phyloP scores from a whole-genome alignment of 2,113 vertebrate species.

The Oncorhynchus tshawytscha region DNA sequence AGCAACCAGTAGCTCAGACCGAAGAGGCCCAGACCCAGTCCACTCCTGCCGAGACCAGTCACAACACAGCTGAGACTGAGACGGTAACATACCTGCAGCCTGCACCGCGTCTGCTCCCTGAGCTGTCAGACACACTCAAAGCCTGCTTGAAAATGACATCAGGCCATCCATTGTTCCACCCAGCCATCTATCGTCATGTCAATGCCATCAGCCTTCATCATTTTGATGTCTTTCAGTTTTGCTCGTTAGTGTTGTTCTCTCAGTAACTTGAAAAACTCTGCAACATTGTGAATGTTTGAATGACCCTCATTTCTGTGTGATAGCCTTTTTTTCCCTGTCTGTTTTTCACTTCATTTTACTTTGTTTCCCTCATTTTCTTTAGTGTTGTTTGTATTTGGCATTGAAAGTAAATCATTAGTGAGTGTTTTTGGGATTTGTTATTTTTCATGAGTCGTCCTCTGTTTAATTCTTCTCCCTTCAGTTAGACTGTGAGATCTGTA shows the following conservation, averaged over 20 bases:
- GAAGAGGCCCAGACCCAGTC: slow-evolving; percentile 41
- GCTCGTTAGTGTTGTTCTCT: neutral
- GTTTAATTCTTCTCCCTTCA: neutral
- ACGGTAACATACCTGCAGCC: slow-evolving; percentile 26
- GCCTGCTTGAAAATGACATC: neutral
- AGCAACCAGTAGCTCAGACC: slow-evolving; percentile 23
- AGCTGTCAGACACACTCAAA: neutral
- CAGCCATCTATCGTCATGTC: neutral
- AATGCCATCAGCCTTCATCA: neutral
- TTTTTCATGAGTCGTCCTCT: neutral
- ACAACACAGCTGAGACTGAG: slow-evolving; percentile 50
- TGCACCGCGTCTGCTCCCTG: neutral
- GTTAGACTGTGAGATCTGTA: neutral
- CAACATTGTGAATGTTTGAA: neutral
- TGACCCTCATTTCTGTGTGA: neutral
- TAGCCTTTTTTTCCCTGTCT: neutral
- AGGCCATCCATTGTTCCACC: neutral
- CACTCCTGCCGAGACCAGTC: slow-evolving; percentile 41
- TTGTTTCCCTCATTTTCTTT: neutral
- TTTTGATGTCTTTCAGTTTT: neutral
- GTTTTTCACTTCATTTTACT: neutral
- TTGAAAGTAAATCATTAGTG: neutral
- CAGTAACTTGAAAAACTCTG: neutral
- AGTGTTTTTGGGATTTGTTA: too few relatives aligned
- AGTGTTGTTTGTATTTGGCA: neutral